A percentile compares a stretch with the other conserved stretches of the same genome.
phyloP scores from a whole-genome alignment of 2,113 vertebrate genomes.

The Poeciliopsis prolifica region DNA sequence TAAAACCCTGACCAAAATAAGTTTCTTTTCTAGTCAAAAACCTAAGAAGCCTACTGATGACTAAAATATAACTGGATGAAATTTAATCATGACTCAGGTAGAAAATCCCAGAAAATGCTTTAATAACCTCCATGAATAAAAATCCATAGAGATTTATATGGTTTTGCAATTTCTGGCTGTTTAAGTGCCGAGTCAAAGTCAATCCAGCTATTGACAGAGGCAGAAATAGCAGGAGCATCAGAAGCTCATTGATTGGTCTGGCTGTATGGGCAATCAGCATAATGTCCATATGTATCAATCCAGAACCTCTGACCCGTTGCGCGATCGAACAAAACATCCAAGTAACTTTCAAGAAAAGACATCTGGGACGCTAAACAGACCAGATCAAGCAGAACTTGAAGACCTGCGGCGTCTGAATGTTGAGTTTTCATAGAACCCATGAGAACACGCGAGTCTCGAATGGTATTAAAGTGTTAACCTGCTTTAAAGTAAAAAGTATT shows the following conservation, averaged over 20 bases:
- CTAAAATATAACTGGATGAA: not conserved
- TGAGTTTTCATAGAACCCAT: not conserved
- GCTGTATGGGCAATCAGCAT: conserved; percentile 65
- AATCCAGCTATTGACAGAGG: conserved; percentile 53
- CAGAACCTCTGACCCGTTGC: conserved; percentile 6
- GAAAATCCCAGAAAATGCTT: not conserved
- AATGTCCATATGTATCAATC: conserved; percentile 62
- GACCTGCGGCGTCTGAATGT: no score
- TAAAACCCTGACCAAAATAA: conserved; percentile 1
- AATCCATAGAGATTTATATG: not conserved
- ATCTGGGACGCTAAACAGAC: not conserved
- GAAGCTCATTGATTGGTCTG: conserved; percentile 36
- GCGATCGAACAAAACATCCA: conserved; percentile 3
- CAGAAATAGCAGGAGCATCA: conserved; percentile 23
- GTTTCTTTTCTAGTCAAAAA: no score
- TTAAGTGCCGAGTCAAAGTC: conserved; percentile 60
- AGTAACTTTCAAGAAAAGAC: conserved; percentile 36
- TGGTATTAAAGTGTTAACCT: not conserved
- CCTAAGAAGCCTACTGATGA: not conserved
- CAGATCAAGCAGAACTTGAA: no score
- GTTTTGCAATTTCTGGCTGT: conserved; percentile 14
- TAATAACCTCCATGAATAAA: not conserved
- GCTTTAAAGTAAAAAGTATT: no score
- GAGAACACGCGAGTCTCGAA: not conserved
- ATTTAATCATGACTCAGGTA: not conserved